These are phyloP conservation scores for Homarus americanus DNA, from an alignment of 1,140 invertebrate species.

Conservation along the genomic window DNA sequence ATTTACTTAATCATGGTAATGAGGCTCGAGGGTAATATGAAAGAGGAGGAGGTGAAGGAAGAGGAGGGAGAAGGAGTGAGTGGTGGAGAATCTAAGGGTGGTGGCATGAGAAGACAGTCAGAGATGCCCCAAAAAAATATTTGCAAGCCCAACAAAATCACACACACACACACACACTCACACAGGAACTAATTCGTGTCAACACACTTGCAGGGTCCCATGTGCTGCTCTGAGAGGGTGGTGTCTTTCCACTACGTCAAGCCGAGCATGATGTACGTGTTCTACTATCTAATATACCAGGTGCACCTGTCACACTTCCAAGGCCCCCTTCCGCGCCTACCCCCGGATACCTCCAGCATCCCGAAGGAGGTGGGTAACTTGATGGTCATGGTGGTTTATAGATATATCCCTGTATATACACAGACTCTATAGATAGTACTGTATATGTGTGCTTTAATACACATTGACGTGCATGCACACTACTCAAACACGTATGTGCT, in stretches of 20 bases:
- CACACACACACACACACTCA: not conserved
- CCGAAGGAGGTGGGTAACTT: not conserved
- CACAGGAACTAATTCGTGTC: constrained; percentile 77
- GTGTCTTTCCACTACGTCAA: constrained; percentile 97
- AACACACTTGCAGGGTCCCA: constrained; percentile 85
- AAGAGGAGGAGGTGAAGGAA: not conserved
- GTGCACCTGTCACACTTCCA: not conserved
- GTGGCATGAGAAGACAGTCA: not conserved
- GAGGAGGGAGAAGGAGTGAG: not conserved
- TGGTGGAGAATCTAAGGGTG: not conserved
- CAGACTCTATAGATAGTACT: not conserved
- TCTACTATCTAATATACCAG: constrained; percentile 96
- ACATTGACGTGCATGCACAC: too few species aligned
- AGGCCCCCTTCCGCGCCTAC: not conserved
- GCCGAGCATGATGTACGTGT: constrained; percentile 95
- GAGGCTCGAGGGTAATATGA: too few species aligned
- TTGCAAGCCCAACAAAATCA: not conserved
- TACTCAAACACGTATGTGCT: too few species aligned
- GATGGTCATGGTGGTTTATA: not conserved
- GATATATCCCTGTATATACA: not conserved
- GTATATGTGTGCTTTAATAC: not conserved
- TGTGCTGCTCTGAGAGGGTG: constrained; percentile 97
- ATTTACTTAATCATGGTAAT: too few species aligned
- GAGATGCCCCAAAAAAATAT: not conserved
- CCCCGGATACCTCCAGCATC: not conserved